Conservation (phyloP, 2,888 invertebrate species). For the Xanthia togata region DNA sequence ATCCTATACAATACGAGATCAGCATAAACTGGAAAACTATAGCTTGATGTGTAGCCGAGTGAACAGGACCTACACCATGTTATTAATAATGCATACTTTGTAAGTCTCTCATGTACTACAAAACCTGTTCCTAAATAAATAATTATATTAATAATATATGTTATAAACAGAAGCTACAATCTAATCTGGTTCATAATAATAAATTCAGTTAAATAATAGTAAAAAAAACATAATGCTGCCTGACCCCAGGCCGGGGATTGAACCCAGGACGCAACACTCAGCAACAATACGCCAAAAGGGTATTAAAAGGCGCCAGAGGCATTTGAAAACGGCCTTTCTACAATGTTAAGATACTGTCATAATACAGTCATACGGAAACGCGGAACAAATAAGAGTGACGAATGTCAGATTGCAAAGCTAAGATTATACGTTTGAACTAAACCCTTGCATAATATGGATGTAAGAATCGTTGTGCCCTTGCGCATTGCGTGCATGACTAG, state of each 20-base stretch:
- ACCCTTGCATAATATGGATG: conserved; percentile 33
- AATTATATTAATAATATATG: too few species aligned
- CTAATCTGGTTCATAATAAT: too few species aligned
- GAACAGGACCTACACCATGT: too few species aligned
- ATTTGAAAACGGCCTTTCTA: not conserved
- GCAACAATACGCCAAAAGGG: not conserved
- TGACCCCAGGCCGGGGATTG: not conserved
- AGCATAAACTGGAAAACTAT: too few species aligned
- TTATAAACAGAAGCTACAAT: too few species aligned
- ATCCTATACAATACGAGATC: too few species aligned
- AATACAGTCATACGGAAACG: conserved; percentile 34
- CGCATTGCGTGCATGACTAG: conserved; percentile 8
- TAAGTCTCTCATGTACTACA: too few species aligned
- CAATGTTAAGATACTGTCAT: conserved; percentile 11
- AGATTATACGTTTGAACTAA: conserved; percentile 26
- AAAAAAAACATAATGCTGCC: too few species aligned
- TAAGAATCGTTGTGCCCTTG: conserved; percentile 47
- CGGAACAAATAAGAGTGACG: conserved; percentile 48
- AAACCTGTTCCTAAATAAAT: too few species aligned
- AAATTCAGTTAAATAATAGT: too few species aligned
- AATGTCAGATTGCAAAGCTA: conserved; percentile 50
- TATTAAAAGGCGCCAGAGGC: not conserved
- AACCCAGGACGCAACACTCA: not conserved
- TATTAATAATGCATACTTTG: too few species aligned
- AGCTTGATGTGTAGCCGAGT: too few species aligned